A percentile compares a stretch with the other conserved stretches of the same genome.
Evolutionary conservation across 1,140 invertebrate genomes (phyloP).

Genomic region (Eubasilissa regina): DNA sequence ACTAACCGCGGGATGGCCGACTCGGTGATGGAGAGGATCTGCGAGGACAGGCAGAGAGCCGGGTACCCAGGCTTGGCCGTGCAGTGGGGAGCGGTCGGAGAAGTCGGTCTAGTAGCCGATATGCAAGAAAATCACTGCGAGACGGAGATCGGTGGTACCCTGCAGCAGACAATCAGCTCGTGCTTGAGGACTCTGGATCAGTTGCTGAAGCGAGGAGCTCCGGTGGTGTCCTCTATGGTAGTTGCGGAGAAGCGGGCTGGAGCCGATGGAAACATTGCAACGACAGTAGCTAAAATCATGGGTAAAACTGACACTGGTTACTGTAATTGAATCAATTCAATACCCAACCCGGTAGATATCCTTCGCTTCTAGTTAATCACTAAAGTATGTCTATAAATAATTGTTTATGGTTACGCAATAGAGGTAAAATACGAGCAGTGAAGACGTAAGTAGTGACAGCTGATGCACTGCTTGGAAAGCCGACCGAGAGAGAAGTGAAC

Average conservation of each 20-base stretch:
- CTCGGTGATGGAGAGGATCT: slow-evolving; percentile 95
- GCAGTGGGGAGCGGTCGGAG: slow-evolving; percentile 76
- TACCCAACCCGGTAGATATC: no score
- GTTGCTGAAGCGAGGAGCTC: slow-evolving; percentile 77
- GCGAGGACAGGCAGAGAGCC: slow-evolving; percentile 85
- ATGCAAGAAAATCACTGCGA: slow-evolving; percentile 87
- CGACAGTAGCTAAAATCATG: slow-evolving; percentile 78
- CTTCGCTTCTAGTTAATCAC: no score
- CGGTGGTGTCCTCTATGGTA: slow-evolving; percentile 85
- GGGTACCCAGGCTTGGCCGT: slow-evolving; percentile 78
- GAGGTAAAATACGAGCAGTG: no score
- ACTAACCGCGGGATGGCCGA: slow-evolving; percentile 97
- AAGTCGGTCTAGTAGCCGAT: slow-evolving; percentile 78
- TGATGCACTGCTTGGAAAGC: no score
- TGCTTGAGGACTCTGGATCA: slow-evolving; percentile 81
- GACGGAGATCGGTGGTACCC: slow-evolving; percentile 83
- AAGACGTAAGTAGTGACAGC: no score
- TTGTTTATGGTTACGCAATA: no score
- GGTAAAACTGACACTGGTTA: slow-evolving; percentile 67
- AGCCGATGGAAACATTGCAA: slow-evolving; percentile 75
- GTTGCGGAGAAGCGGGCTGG: slow-evolving; percentile 80
- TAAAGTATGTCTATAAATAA: no score
- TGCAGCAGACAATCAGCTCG: slow-evolving; percentile 87
- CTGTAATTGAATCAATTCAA: no score
- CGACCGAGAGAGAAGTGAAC: no score